Base-by-base conservation (phyloP, 2,113 vertebrate species). In the Columbina picui region DNA sequence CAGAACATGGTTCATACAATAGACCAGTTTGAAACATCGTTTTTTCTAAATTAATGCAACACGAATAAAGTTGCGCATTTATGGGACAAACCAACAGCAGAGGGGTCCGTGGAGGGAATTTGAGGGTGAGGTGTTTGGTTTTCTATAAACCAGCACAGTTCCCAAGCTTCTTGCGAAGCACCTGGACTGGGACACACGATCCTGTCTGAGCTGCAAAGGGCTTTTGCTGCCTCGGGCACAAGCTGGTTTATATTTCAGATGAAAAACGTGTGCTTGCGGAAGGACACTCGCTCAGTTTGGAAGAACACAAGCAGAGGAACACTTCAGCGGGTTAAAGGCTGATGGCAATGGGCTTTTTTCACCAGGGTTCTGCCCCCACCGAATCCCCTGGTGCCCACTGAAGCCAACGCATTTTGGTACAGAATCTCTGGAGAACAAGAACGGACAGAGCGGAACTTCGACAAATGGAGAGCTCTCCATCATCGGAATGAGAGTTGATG, bases 341-440 rank as follows among this genome's bases (percentile, higher is more conserved):
- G 68, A 59, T 3, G 36, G 92, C 75, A 94, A 77, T 88, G 52
- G 69, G 94, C 69, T 63, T 12, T 8, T 56, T 32, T 34, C 94
- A 96, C 39, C 27, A 87, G 55, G 47, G 61, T 7, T 89, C 87
- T 36, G 93, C 94, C 75, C 96, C 92, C 96, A 90, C 85, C 32
- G 18, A 94, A 69, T 45, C 56, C 93, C 94, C 76, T 47, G 91
- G 96, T 56, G 94, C 94, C 89, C 97, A 88, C 85, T 84, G 95
- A 75, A 95, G 97, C 86, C 96, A 96, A 53, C 86, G 95, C 55
- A 47, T 71, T 96, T 86, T 96, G 96, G 96, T 94, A 84, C 88
- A 94, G 75, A 96, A 70, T 39, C 88, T 94, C 96, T 93, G 92
- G 65, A 96, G 92, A 86, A 95, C 14, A 83, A 91, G 95, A 96